Evolutionary conservation across 2,888 invertebrate genomes (phyloP).

Genomic region (Epistrophe grossulariae): DNA sequence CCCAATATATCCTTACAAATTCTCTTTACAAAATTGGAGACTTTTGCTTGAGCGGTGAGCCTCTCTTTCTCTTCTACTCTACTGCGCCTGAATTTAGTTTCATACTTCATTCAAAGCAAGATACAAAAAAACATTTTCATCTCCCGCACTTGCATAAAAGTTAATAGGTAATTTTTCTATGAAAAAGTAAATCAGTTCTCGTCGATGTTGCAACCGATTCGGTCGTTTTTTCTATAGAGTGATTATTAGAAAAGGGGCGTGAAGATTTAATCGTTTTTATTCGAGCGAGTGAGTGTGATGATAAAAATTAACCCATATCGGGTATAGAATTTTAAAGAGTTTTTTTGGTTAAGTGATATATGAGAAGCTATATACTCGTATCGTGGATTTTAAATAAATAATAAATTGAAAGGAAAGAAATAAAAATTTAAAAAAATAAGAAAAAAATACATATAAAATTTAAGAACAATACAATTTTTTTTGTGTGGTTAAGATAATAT

Average conservation of each 20-base stretch:
- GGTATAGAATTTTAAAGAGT: not conserved
- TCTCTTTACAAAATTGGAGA: not conserved
- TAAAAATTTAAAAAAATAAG: no score
- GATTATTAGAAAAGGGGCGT: not conserved
- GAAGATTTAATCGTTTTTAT: slow-evolving; percentile 13
- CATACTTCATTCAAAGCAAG: not conserved
- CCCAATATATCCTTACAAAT: not conserved
- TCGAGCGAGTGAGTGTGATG: slow-evolving; percentile 33
- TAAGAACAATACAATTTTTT: not conserved
- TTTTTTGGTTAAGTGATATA: not conserved
- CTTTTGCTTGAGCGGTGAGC: not conserved
- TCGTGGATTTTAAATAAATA: not conserved
- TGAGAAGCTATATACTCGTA: not conserved
- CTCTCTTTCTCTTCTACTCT: not conserved
- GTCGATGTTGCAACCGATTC: slow-evolving; percentile 73
- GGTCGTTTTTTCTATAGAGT: slow-evolving; percentile 50
- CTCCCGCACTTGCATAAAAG: slow-evolving; percentile 1
- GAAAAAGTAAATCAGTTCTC: slow-evolving; percentile 60
- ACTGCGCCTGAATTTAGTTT: slow-evolving; percentile 16
- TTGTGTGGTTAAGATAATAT: no score
- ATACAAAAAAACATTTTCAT: not conserved
- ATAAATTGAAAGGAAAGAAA: not conserved
- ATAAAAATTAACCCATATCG: not conserved
- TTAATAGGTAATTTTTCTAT: slow-evolving; percentile 48
- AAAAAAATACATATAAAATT: not conserved